Base-by-base conservation (phyloP, 2,113 vertebrate genomes). In the Oryctolagus cuniculus region DNA sequence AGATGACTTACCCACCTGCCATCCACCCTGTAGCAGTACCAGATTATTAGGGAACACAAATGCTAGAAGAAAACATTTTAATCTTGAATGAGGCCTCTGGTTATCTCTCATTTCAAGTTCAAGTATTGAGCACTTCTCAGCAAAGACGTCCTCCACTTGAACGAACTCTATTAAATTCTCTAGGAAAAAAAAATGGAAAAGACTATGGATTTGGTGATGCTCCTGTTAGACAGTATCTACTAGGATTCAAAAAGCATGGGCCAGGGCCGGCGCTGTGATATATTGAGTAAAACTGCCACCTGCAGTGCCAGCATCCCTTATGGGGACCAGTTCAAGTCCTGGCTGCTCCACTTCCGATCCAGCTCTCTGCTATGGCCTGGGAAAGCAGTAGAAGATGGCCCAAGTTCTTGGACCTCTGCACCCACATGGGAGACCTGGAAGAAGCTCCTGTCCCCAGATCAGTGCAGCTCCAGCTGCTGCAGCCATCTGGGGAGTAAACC, bases 131-230 rank as follows among this genome's bases (percentile, higher is more conserved):
- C 44, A 77, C 63, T 96, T 89, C 44, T 29, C 2, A 90, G 44
- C 72, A 88, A 80, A 74, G 91, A 81, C 4, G 25, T 75, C 25
- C 63, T 17, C 25, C 12, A 75, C 16, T 85, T 86, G 79, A 87
- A 16, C 74, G n/a, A 73, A 83, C 5, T 73, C 89, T 49, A 87
- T 55, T 83, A 94, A 95, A 67, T 78, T 78, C 69, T 86, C 77
- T 38, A 80, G 70, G 38, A 3, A 72, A 79, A 74, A 74, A 75
- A 36, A 1, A 13, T 22, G 90, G 27, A 83, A 90, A 95, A 55
- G 86, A 79, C 21, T 82, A 87, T 51, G 34, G 17, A 82, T 93
- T 24, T 87, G 27, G n/a, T 53, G 36, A 34, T 69, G 15, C 21
- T 90, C 64, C 74, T 49, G 13, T 63, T 83, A 87, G 1, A 94